Conservation (phyloP, 2,888 invertebrate species). For the Philereme vetulata region DNA sequence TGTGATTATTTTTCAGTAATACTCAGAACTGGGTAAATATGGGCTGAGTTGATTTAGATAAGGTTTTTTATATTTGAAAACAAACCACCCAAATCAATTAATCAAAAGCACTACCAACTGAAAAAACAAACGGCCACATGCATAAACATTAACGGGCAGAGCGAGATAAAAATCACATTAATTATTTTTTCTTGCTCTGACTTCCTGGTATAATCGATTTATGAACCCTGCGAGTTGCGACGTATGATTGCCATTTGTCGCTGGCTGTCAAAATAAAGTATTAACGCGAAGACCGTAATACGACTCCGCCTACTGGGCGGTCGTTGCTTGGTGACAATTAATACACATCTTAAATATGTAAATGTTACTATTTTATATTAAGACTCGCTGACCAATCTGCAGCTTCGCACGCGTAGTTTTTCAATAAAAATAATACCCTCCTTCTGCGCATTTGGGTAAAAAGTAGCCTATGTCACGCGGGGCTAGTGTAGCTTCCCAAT, state of each 20-base stretch:
- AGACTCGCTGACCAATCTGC: too few relatives aligned
- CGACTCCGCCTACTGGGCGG: conserved; percentile 73
- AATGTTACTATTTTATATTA: conserved; percentile 1
- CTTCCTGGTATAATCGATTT: conserved; percentile 66
- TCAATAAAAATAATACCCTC: too few relatives aligned
- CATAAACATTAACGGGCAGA: conserved; percentile 50
- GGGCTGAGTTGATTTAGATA: too few relatives aligned
- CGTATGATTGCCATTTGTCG: conserved; percentile 75
- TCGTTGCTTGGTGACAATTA: conserved; percentile 33
- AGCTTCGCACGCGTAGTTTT: too few relatives aligned
- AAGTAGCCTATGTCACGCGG: too few relatives aligned
- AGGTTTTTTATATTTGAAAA: not conserved
- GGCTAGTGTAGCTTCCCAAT: too few relatives aligned
- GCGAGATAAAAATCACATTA: conserved; percentile 54
- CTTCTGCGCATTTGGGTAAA: too few relatives aligned
- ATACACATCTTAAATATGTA: conserved; percentile 3
- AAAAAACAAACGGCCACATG: conserved; percentile 54
- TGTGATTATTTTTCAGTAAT: too few relatives aligned
- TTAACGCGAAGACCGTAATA: conserved; percentile 65
- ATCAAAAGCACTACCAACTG: conserved; percentile 41
- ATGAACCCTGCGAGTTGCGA: conserved; percentile 50
- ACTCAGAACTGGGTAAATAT: too few relatives aligned
- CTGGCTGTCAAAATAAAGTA: conserved; percentile 76
- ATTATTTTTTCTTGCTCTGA: conserved; percentile 46
- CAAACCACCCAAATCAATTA: conserved; percentile 27